Base-by-base conservation (phyloP, 2,888 invertebrate species). In the Standfussiana lucernea region DNA sequence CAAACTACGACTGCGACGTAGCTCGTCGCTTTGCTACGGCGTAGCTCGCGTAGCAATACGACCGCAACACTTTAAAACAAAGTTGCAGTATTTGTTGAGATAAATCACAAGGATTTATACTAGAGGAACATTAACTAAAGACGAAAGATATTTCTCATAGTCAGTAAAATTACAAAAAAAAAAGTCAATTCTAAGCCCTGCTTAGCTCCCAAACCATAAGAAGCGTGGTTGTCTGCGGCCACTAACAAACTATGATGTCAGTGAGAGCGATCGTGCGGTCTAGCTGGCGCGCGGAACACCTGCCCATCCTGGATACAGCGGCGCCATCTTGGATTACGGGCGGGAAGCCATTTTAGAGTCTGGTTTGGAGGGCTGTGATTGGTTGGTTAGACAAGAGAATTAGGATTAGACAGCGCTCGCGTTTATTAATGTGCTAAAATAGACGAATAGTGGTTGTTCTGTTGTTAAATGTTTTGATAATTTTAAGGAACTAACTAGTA, bases 191-290 rank as follows among this genome's bases (percentile, higher is more conserved):
- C 4, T 42, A 45, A 67, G 2, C 37, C 21, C 50, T 37, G 40
- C n/a, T 80, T 64, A 66, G 24, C n/a, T 11, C 45, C 10, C 1
- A 40, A 66, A 50, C 76, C 56, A 66, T 73, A 79, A 81, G 84
- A 73, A 73, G 47, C 73, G 6, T 45, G 15, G 2, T 32, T 53
- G 68, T 61, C 28, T 79, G 81, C 13, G 74, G 66, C 50, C 5
- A 10, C 35, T 74, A 62, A 82, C 84, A 80, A 84, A 82, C 69
- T 66, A 24, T 61, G n/a, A 21, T 84, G 81, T 82, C 84, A 82
- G 69, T 80, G 69, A 69, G 84, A 81, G 35, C 21, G 84, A 82
- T 82, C n/a, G 80, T 80, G 81, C 47, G 81, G 81, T 62, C 61
- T 40, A n/a, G 59, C 65, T 4, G 47, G 61, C 45, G 56, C 45